Evolutionary conservation across 2,113 vertebrate species (phyloP), one percentile per base, ranked within the genome.

Genomic region (Mixornis gularis): DNA sequence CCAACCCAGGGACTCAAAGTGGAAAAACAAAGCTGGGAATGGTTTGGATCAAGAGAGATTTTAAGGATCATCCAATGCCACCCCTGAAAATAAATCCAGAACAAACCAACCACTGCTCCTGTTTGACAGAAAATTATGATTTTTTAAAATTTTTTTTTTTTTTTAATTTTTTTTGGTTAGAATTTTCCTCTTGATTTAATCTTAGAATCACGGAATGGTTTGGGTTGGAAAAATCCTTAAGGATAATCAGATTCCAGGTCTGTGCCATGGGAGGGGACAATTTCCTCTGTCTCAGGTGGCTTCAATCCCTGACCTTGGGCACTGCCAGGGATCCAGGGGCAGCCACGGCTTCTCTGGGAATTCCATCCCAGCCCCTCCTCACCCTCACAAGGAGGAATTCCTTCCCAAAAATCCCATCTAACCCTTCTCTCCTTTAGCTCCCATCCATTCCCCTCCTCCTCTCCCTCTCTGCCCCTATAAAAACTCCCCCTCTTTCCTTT

Each of bases 401-500:
- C 30, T 41, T 2, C 58, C 58, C 17, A 21, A 16, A 16, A 0
- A 41, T 64, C 41, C 29, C 26, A 17, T 0, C 25, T 1, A 21
- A 1, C 29, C n/a, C 56, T 17, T 13, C 29, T 8, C 7, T 55
- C 46, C 20, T 10, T 3, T 55, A 34, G 3, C 5, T 63, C 11
- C 15, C 41, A 53, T 1, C 65, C 34, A 9, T 21, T 24, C 40
- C 27, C n/a, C 9, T 18, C 7, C 7, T 17, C 44, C 68, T 12
- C 6, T 30, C 66, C 17, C 56, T 17, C 17, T 25, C 32, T 44
- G 24, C 1, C 49, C 24, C 17, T 5, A 46, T 1, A 10, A 55
- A 70, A 55, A 21, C 1, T 20, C 41, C 6, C 9, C 2, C 3
- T 63, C 34, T 7, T 14, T 26, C 8, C 9, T 34, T 63, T 56